Percentiles rank a stretch among this genome's conserved stretches.
Conservation (phyloP, 23 tunicate species). For the Trididemnum clinides region DNA sequence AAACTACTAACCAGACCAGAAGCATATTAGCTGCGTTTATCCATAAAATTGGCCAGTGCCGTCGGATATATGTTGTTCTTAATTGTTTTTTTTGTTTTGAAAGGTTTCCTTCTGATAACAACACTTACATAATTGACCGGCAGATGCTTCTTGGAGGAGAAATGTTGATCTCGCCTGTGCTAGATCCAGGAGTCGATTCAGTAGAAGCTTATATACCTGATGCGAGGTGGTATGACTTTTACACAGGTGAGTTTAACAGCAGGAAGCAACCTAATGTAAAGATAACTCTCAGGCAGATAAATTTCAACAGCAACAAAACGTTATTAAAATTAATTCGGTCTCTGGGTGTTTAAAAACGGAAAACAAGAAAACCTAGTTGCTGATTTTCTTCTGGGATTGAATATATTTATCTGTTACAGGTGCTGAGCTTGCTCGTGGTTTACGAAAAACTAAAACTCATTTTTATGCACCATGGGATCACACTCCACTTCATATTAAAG, state of each 20-base stretch:
- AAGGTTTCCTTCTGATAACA: constrained; percentile 68
- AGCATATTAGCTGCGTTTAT: no score
- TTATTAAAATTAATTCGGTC: no score
- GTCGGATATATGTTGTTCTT: no score
- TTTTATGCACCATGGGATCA: constrained; percentile 81
- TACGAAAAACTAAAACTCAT: constrained; percentile 29
- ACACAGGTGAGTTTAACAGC: constrained; percentile 86
- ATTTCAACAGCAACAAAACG: no score
- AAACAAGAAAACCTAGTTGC: no score
- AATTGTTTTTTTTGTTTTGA: background rate
- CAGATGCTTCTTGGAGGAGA: constrained; percentile 77
- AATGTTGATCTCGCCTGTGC: constrained; percentile 71
- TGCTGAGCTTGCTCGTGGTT: constrained; percentile 35
- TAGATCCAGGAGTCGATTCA: constrained; percentile 44
- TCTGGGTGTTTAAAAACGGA: no score
- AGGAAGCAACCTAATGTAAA: no score
- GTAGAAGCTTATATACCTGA: constrained; percentile 80
- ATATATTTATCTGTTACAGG: constrained; percentile 26
- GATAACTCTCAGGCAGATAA: no score
- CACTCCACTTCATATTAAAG: constrained; percentile 72
- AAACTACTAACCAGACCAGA: no score
- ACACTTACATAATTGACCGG: constrained; percentile 64
- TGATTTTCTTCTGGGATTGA: no score
- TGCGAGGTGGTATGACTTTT: constrained; percentile 84
- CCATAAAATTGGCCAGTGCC: no score